Evolutionary conservation across 1,140 invertebrate species (phyloP).

Genomic region (Orchestia grillus): DNA sequence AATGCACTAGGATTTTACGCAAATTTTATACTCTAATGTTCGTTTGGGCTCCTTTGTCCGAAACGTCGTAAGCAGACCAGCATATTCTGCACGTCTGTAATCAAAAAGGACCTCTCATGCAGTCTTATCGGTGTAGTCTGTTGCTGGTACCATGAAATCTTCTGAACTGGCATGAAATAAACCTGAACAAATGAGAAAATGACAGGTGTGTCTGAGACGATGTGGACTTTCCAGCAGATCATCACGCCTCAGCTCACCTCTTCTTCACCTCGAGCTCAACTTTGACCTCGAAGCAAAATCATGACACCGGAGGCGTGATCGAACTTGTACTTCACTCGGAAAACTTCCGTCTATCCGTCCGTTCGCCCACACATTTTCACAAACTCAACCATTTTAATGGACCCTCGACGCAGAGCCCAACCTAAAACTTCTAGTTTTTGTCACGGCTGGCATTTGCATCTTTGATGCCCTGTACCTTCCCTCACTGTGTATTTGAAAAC

Average conservation of each 20-base stretch:
- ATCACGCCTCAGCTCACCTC: slow-evolving; percentile 40
- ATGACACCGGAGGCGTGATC: slow-evolving; percentile 39
- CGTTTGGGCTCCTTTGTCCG: not conserved
- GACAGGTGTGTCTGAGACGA: slow-evolving; percentile 52
- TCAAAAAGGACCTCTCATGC: not conserved
- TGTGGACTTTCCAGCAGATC: slow-evolving; percentile 42
- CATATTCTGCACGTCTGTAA: not conserved
- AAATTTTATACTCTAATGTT: not conserved
- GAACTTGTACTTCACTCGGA: slow-evolving; percentile 48
- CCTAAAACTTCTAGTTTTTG: not conserved
- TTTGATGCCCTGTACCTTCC: not conserved
- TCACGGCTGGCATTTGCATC: not conserved
- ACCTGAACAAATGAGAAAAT: slow-evolving; percentile 56
- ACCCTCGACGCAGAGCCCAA: not conserved
- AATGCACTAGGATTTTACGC: slow-evolving; percentile 7
- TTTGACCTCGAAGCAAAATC: slow-evolving; percentile 16
- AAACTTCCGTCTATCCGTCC: slow-evolving; percentile 39
- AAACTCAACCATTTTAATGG: not conserved
- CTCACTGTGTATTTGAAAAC: not conserved
- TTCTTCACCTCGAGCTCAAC: slow-evolving; percentile 48
- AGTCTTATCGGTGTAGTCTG: slow-evolving; percentile 20
- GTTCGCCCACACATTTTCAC: not conserved
- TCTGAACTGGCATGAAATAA: slow-evolving; percentile 48
- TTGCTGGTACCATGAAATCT: slow-evolving; percentile 45
- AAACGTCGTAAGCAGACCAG: not conserved